These are phyloP conservation scores for Erebia palarica DNA, from an alignment of 2,888 invertebrate species.

Conservation along the genomic window DNA sequence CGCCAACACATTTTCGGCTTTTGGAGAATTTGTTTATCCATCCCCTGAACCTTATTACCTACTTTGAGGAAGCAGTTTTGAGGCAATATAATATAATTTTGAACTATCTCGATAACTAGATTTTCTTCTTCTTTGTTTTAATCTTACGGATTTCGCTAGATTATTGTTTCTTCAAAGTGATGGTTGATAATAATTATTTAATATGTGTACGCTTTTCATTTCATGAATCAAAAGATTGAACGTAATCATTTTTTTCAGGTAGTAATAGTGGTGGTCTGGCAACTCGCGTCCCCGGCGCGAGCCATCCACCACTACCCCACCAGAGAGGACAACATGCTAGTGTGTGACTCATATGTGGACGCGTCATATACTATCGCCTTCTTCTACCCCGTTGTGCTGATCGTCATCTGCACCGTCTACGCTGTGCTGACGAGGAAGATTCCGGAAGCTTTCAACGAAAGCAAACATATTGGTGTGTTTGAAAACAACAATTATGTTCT, in stretches of 20 bases:
- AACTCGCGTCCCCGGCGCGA: conserved; percentile 93
- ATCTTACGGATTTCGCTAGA: too few relatives aligned
- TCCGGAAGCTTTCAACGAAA: conserved; percentile 98
- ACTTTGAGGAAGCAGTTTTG: too few relatives aligned
- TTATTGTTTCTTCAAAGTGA: too few relatives aligned
- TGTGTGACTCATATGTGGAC: conserved; percentile 94
- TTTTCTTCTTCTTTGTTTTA: too few relatives aligned
- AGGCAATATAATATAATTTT: too few relatives aligned
- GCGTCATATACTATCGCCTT: conserved; percentile 97
- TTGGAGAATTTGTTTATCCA: too few relatives aligned
- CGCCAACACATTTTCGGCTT: too few relatives aligned
- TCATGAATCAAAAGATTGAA: too few relatives aligned
- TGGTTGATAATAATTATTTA: too few relatives aligned
- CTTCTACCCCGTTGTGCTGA: conserved; percentile 94
- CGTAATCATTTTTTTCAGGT: conserved; percentile 68
- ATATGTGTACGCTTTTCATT: too few relatives aligned
- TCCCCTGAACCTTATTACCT: too few relatives aligned
- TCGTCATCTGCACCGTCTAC: conserved; percentile 95
- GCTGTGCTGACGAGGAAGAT: conserved; percentile 97
- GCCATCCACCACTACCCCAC: conserved; percentile 95
- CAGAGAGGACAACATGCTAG: conserved; percentile 93
- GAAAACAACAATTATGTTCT: background rate
- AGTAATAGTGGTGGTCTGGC: conserved; percentile 93
- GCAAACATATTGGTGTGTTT: conserved; percentile 93
- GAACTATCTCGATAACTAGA: too few relatives aligned